Evolutionary conservation across 2,888 invertebrate genomes (phyloP).

Genomic region (Heteromurus nitidus): DNA sequence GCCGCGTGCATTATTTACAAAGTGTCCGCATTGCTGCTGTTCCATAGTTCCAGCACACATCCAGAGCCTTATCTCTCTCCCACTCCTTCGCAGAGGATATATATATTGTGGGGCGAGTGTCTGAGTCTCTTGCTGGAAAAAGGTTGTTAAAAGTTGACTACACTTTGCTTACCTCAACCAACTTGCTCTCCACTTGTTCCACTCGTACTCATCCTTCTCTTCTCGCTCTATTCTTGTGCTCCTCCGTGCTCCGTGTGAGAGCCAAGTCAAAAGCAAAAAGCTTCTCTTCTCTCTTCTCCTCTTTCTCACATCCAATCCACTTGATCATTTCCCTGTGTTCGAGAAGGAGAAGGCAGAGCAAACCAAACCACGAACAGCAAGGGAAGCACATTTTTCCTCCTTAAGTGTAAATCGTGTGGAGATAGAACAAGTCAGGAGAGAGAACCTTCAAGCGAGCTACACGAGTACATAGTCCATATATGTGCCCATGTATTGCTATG

Average conservation of each 20-base stretch:
- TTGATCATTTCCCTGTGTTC: not conserved
- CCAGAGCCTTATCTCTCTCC: conserved; percentile 10
- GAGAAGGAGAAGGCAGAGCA: too few relatives aligned
- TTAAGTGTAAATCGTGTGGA: conserved; percentile 2
- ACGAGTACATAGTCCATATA: not conserved
- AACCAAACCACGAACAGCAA: not conserved
- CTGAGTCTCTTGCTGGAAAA: too few relatives aligned
- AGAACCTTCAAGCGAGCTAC: not conserved
- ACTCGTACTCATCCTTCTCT: too few relatives aligned
- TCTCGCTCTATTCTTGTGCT: too few relatives aligned
- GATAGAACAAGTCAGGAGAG: not conserved
- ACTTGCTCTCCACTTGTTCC: too few relatives aligned
- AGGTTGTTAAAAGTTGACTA: conserved; percentile 25
- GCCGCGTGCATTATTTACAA: conserved; percentile 61
- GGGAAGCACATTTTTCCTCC: not conserved
- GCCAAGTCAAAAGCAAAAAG: too few relatives aligned
- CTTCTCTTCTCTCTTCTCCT: not conserved
- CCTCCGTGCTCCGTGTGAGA: not conserved
- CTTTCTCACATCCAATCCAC: not conserved
- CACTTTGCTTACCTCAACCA: conserved; percentile 30
- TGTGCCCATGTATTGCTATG: too few relatives aligned
- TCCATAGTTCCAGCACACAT: too few relatives aligned
- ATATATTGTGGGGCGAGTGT: not conserved
- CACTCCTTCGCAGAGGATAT: too few relatives aligned
- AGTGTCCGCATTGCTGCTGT: conserved; percentile 60